These are phyloP conservation scores for Callimorpha dominula DNA, from an alignment of 2,888 invertebrate species.

Conservation along the genomic window DNA sequence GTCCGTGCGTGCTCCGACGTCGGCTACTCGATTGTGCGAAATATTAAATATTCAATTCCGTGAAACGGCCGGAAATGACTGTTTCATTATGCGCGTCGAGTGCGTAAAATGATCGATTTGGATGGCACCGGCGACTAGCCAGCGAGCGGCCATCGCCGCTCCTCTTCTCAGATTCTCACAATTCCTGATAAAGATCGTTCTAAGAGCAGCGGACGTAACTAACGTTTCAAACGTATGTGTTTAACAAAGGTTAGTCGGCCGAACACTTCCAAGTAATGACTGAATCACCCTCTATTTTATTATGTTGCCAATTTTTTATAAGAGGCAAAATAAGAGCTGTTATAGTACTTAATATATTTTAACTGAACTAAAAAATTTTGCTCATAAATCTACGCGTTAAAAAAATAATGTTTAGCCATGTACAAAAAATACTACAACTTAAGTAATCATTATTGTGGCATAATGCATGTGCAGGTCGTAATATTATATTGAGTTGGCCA, in stretches of 20 bases:
- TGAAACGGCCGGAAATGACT: conserved; percentile 81
- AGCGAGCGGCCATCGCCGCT: conserved; percentile 33
- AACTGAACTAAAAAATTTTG: neutral
- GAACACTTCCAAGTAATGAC: conserved; percentile 51
- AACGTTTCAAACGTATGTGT: conserved; percentile 49
- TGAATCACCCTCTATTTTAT: conserved; percentile 49
- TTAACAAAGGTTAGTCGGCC: conserved; percentile 51
- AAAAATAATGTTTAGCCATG: conserved; percentile 3
- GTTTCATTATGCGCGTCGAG: conserved; percentile 79
- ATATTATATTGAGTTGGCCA: conserved; percentile 66
- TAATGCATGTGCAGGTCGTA: conserved; percentile 58
- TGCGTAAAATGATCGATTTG: conserved; percentile 80
- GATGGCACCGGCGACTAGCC: conserved; percentile 63
- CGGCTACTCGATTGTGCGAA: conserved; percentile 69
- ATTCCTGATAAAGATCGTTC: conserved; percentile 71
- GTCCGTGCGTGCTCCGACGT: conserved; percentile 67
- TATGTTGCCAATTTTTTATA: conserved; percentile 42
- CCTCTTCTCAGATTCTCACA: conserved; percentile 62
- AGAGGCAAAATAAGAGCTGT: neutral
- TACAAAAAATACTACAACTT: conserved; percentile 20
- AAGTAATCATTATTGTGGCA: conserved; percentile 41
- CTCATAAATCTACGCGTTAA: neutral
- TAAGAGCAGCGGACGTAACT: conserved; percentile 54
- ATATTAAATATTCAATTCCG: conserved; percentile 76
- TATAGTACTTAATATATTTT: neutral